phyloP scores from a whole-genome alignment of 2,888 invertebrate genomes.

The Apodemia mormo region DNA sequence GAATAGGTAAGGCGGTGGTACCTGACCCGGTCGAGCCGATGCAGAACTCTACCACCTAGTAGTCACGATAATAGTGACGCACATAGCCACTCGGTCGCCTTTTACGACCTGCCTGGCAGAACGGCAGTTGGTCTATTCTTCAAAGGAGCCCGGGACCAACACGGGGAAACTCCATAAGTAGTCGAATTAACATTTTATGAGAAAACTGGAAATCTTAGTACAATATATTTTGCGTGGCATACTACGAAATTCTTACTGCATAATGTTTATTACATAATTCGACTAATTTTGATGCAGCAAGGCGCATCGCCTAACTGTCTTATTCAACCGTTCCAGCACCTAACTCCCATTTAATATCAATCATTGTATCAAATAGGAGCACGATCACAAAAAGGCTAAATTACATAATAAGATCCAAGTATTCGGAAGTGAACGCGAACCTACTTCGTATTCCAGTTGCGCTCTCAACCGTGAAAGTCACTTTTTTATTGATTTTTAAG shows the following conservation, averaged over 20 bases:
- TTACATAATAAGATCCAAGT: slow-evolving; percentile 48
- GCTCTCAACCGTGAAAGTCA: slow-evolving; percentile 25
- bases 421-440: slow-evolving; percentile 65
- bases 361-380: slow-evolving; percentile 12
- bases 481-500: slow-evolving; percentile 26
- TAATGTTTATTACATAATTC: not conserved
- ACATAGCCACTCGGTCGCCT: no score
- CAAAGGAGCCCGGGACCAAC: no score
- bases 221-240: not conserved
- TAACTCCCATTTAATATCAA: slow-evolving; percentile 11
- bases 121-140: no score
- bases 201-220: not conserved
- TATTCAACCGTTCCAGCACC: not conserved
- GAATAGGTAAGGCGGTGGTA: no score
- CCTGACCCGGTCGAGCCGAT: no score
- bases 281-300: not conserved
- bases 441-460: slow-evolving; percentile 30
- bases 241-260: not conserved
- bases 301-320: slow-evolving; percentile 1
- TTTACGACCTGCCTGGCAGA: no score
- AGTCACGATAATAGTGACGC: no score
- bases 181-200: no score
- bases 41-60: no score
- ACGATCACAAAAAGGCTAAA: slow-evolving; percentile 29
- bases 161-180: no score